phyloP scores from a whole-genome alignment of 2,888 invertebrate genomes.

The Podotricha telesiphe region DNA sequence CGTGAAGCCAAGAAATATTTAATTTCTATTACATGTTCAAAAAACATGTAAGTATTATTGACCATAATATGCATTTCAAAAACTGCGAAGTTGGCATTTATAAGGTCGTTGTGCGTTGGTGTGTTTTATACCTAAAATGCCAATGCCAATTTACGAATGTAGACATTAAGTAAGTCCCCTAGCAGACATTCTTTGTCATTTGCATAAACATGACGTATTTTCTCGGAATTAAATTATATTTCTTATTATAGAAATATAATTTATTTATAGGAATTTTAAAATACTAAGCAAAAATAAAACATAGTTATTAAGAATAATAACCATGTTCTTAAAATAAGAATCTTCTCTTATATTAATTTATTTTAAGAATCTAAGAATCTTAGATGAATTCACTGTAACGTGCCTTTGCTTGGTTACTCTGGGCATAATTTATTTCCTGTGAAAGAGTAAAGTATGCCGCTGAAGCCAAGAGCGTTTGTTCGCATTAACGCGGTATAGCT shows the following conservation, averaged over 20 bases:
- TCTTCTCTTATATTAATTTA: too few species aligned
- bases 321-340: too few species aligned
- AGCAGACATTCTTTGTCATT: neutral
- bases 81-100: neutral
- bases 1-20: too few species aligned
- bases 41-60: too few species aligned
- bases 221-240: conserved; percentile 28
- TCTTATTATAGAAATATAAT: conserved; percentile 20
- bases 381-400: conserved; percentile 64
- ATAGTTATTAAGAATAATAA: too few species aligned
- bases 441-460: conserved; percentile 77
- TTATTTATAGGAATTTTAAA: conserved; percentile 47
- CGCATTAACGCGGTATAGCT: conserved; percentile 79
- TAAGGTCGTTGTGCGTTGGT: too few species aligned
- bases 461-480: conserved; percentile 76
- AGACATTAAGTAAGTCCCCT: conserved; percentile 20
- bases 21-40: too few species aligned
- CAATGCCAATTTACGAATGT: neutral
- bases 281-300: conserved; percentile 56
- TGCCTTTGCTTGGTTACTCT: conserved; percentile 56
- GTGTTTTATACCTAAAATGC: too few species aligned
- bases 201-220: conserved; percentile 25
- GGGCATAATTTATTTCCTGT: conserved; percentile 79
- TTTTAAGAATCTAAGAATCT: too few species aligned
- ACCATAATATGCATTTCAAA: neutral